Evolutionary conservation across 2,113 vertebrate genomes (phyloP).

Genomic region (Odocoileus hemionus): DNA sequence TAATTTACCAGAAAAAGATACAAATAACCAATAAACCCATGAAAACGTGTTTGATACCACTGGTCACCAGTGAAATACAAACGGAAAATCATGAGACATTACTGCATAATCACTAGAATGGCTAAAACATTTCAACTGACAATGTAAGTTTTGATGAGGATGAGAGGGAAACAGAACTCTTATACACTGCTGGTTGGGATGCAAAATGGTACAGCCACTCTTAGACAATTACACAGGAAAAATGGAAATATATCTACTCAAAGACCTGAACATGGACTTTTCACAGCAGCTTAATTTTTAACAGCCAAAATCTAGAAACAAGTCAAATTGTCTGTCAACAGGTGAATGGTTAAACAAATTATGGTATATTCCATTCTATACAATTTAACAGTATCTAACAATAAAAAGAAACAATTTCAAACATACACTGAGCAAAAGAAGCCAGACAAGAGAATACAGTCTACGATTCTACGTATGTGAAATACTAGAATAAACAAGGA

Average conservation of each 20-base stretch:
- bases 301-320: background rate
- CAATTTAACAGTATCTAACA: background rate
- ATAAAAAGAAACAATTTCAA: conserved; percentile 6
- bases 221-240: background rate
- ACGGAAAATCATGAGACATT: background rate
- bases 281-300: background rate
- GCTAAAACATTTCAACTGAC: background rate
- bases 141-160: background rate
- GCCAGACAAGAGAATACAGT: background rate
- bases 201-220: background rate
- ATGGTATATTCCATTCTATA: background rate
- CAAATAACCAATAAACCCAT: background rate
- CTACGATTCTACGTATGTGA: background rate
- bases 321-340: background rate
- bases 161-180: background rate
- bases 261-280: background rate
- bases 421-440: background rate
- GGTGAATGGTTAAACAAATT: background rate
- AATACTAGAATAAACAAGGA: background rate
- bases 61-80: background rate
- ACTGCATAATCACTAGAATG: background rate
- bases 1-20: background rate
- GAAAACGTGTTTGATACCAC: background rate
- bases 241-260: background rate
- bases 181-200: background rate